Evolutionary conservation across 2,797 vertebrate genomes (phyloP).

Genomic region (Lacerta bilineata): DNA sequence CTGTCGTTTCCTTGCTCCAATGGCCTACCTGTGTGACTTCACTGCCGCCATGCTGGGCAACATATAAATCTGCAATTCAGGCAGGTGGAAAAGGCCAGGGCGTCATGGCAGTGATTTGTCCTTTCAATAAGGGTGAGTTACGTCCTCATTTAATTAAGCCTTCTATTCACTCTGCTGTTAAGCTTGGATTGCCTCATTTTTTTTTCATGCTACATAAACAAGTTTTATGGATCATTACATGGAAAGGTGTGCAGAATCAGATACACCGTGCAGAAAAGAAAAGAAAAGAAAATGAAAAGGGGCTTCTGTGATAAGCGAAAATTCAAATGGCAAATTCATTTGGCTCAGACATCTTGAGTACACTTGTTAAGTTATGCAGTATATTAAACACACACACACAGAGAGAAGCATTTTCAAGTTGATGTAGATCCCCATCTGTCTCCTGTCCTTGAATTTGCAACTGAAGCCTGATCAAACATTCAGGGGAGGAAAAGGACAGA

Average conservation of each 20-base stretch:
- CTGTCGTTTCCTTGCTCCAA: constrained; percentile 36
- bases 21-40: constrained; percentile 22
- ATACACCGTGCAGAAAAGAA: constrained; percentile 38
- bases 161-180: constrained; percentile 57
- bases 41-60: background rate
- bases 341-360: constrained; percentile 35
- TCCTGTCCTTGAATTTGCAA: background rate
- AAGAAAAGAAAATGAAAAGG: constrained; percentile 34
- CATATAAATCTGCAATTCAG: constrained; percentile 43
- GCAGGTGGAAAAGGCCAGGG: constrained; percentile 45
- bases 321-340: constrained; percentile 54
- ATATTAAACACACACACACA: constrained; percentile 12
- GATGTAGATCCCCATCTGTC: background rate
- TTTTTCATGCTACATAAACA: constrained; percentile 66
- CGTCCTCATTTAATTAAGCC: constrained; percentile 64
- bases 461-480: background rate
- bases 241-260: constrained; percentile 60
- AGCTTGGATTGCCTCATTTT: constrained; percentile 53
- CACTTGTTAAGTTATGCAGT: constrained; percentile 5
- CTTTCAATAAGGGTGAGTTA: constrained; percentile 61
- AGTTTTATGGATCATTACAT: constrained; percentile 65
- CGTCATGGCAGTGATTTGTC: constrained; percentile 51
- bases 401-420: constrained; percentile 1
- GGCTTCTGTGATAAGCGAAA: constrained; percentile 27
- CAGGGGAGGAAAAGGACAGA: background rate